Evolutionary conservation across 2,888 invertebrate genomes (phyloP), one percentile per base, ranked within the genome.

Genomic region (Maniola hyperantus): DNA sequence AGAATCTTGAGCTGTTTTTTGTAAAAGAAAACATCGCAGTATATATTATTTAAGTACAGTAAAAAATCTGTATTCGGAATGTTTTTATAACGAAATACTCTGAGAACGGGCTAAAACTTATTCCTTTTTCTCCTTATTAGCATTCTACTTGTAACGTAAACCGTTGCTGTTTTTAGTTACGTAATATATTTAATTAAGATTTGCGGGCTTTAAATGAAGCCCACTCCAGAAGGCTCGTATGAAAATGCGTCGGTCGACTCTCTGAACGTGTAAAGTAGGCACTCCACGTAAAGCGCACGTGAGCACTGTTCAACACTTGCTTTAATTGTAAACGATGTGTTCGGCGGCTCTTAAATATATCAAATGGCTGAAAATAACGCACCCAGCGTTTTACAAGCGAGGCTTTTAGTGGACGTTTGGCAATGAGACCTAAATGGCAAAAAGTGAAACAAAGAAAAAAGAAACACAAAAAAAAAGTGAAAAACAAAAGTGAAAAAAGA

Each of bases 121-220:
- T 20, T 57, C 34, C 39, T 46, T 61, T 62, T 66, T 57, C 42
- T 58, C 34, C 51, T 65, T 68, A 66, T 68, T 66, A 63, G 58
- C 65, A 58, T 60, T 68, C 58, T 50, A n/a, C 46, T 46, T 13
- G 58, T 44, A 53, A 53, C 48, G 63, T 20, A 66, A 66, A 59
- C 46, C 39, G 34, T 34, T 54, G 33, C 42, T 63, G 26, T 53
- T 55, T 57, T 55, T 48, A 68, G 55, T 69, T 51, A 11, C 39
- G 54, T 68, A 68, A 65, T 68, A 68, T 65, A 68, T 64, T 68
- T 65, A 68, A 70, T 70, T 64, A 66, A 70, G 64, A 51, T 50
- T 65, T 64, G 60, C 36, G 55, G 55, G 46, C 46, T 68, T 60
- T 65, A 57, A 61, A 66, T 50, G 53, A 51, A 70, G 65, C 46